Base-by-base conservation (phyloP, 92 coral and sea anemone genomes). In the Porites cylindrica region DNA sequence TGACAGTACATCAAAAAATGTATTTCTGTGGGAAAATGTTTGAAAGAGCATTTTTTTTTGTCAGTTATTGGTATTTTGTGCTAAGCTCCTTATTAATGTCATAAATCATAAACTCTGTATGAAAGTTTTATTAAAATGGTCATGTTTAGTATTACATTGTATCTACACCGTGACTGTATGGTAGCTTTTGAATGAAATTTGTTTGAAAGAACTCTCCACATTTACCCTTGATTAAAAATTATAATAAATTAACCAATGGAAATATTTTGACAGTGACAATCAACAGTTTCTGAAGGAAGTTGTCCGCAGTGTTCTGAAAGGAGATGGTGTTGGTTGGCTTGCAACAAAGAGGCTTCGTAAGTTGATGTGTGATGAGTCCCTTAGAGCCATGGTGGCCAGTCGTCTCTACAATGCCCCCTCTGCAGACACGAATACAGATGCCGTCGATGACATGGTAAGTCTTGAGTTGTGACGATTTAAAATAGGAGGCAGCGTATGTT, bases 291-390 rank as follows among this genome's bases (percentile, higher is more conserved):
- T 97, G 43, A 94, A 95, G 87, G 99, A 97, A 26, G 68, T 97
- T 61, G 88, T 95, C 6, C 85, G 95, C 3, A 81, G 93, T 54
- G 98, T 97, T 3, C 58, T 97, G 84, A 89, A 88, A 66, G 98
- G 97, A n/a, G 98, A 95, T 79, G 99, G 99, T 19, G 95, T 97
- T 7, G 98, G 99, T 1, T 93, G 98, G 96, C 88, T 97, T 32
- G 93, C 89, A 56, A 90, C 95, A 72, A 97, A 97, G 76, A 92
- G 90, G 62, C 89, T 95, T 1, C 95, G 95, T 2, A 91, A 89
- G 18, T 82, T 97, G 62, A 97, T 97, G 99, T 82, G 92, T 12
- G 98, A 97, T 23, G 99, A 97, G 80, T 72, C 93, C 10, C 92
- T 91, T 17, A 85, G 99, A 74, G 89, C 87, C 38, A 92, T 95